Evolutionary conservation across 2,113 vertebrate species (phyloP).

Genomic region (Vimba vimba): DNA sequence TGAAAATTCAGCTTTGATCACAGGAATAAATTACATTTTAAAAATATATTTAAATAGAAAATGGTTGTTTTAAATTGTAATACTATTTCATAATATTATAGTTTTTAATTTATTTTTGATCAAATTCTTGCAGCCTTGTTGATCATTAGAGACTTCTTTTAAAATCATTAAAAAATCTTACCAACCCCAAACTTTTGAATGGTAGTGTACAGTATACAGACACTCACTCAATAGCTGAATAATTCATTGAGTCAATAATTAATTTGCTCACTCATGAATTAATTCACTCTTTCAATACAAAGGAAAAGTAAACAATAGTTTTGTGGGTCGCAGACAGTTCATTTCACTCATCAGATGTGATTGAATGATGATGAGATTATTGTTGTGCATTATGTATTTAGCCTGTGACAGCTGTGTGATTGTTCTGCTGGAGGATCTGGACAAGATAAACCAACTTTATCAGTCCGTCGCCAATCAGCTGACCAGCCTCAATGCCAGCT

Average conservation of each 20-base stretch:
- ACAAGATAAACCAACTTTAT: slow-evolving; percentile 72
- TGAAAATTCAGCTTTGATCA: too few species aligned
- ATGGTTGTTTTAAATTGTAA: not conserved
- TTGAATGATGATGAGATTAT: not conserved
- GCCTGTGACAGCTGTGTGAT: slow-evolving; percentile 93
- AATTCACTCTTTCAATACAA: not conserved
- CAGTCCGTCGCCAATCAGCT: slow-evolving; percentile 74
- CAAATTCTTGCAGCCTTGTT: not conserved
- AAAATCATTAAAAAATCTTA: not conserved
- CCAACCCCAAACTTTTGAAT: not conserved
- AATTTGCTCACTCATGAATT: not conserved
- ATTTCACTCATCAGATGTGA: not conserved
- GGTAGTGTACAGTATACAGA: not conserved
- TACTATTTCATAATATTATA: not conserved
- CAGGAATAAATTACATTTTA: too few species aligned
- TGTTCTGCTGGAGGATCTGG: slow-evolving; percentile 87
- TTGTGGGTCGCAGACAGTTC: not conserved
- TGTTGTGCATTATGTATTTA: slow-evolving; percentile 64
- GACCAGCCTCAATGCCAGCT: slow-evolving; percentile 81
- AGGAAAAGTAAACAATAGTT: not conserved
- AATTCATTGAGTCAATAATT: not conserved
- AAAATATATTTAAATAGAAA: not conserved
- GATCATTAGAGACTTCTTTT: too few species aligned
- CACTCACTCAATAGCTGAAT: not conserved
- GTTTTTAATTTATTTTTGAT: not conserved